Evolutionary conservation across 2,888 invertebrate genomes (phyloP).

Genomic region (Sussaba pulchella): DNA sequence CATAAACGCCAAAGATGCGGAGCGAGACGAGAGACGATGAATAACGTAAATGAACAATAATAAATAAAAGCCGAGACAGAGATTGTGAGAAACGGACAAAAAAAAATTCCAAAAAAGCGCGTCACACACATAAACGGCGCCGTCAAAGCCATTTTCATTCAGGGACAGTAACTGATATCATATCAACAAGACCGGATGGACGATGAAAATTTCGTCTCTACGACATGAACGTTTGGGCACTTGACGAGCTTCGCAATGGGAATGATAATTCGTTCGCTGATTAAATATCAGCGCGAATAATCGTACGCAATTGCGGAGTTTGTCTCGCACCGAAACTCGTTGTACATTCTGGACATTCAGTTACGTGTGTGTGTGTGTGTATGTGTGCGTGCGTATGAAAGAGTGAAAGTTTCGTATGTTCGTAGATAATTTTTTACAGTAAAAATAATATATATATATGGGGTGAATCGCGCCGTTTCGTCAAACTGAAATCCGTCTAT

Average conservation of each 20-base stretch:
- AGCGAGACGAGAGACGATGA: conserved; percentile 60
- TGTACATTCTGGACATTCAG: conserved; percentile 54
- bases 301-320: conserved; percentile 44
- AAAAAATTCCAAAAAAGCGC: conserved; percentile 76
- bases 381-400: conserved; percentile 39
- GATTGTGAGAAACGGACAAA: conserved; percentile 62
- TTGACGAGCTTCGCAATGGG: conserved; percentile 33
- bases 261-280: not conserved
- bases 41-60: conserved; percentile 65
- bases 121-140: conserved; percentile 76
- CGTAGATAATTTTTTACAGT: conserved; percentile 21
- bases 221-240: conserved; percentile 28
- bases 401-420: conserved; percentile 33
- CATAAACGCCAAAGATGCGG: conserved; percentile 60
- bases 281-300: not conserved
- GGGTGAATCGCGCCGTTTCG: too few relatives aligned
- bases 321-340: conserved; percentile 49
- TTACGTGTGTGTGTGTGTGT: conserved; percentile 34
- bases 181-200: conserved; percentile 66
- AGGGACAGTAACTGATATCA: conserved; percentile 63
- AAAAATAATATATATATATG: too few relatives aligned
- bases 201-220: conserved; percentile 57
- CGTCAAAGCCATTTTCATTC: conserved; percentile 74
- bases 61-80: conserved; percentile 66
- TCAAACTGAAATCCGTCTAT: too few relatives aligned